Base-by-base conservation (phyloP, 1,140 invertebrate genomes). In the Heliconius eleuchia region DNA sequence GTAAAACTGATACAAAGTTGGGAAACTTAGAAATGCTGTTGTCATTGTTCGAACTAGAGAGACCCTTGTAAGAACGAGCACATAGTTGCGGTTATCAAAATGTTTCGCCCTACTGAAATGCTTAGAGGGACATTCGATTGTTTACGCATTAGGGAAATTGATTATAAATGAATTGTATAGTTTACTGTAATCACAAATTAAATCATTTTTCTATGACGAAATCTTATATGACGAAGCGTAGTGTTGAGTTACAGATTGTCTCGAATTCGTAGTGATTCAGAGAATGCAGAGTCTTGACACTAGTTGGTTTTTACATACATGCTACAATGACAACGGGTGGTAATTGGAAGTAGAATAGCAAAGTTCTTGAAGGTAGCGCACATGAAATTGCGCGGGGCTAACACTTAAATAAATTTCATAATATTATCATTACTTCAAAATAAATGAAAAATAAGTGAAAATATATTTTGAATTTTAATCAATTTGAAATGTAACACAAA, bases 41-140 rank as follows among this genome's bases (percentile, higher is more conserved):
- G 74, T 73, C 74, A 76, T 76, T 76, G 74, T 80, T 80, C 52
- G 79, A 72, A 72, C 74, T 57, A 71, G 60, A n/a, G 50, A 76
- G 52, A 76, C 71, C 79, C 79, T 80, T 80, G 74, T 80, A 76
- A 75, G 60, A 71, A 71, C 39, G 71, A 76, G 74, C 46, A 76
- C 79, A 71, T 75, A 80, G 76, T 80, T 80, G 74, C 74, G 74
- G 71, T 75, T 66, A 80, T 80, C 79, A 71, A 76, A 80, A 76
- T 60, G 34, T 66, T 80, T 37, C 55, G 46, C 50, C 27, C 23
- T 27, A 71, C 42, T 55, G 30, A 71, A 74, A 74, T 71, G 4
- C 30, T 66, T 27, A 66, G 23, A 23, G 27, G 57, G 27, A 16
- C 11, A n/a, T 30, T 66, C 27, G 11, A 66, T 16, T 66, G 60